phyloP scores from a whole-genome alignment of 1,140 invertebrate species.

The Mya arenaria region DNA sequence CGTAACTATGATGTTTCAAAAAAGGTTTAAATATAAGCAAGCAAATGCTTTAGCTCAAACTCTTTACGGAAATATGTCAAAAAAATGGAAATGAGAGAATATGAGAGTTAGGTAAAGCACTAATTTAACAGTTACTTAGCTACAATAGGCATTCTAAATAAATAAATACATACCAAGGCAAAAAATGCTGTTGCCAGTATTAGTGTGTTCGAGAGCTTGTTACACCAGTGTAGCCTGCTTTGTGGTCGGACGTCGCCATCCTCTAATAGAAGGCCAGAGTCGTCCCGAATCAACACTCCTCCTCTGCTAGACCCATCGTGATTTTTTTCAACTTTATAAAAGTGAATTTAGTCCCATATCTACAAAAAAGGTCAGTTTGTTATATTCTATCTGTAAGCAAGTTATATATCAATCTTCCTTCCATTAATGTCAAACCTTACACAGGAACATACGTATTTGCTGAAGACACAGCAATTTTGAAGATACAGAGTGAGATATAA shows the following conservation, averaged over 20 bases:
- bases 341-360: no score
- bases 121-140: no score
- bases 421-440: neutral
- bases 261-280: conserved; percentile 63
- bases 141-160: neutral
- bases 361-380: no score
- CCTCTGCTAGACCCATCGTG: conserved; percentile 59
- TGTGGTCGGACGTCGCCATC: neutral
- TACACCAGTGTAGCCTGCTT: conserved; percentile 56
- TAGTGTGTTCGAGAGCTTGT: conserved; percentile 70
- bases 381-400: no score
- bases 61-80: no score
- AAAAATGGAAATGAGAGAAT: no score
- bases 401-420: neutral
- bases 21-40: no score
- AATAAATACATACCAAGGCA: conserved; percentile 67
- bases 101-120: no score
- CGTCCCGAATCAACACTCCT: conserved; percentile 72
- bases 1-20: no score
- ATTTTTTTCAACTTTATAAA: neutral
- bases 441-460: no score
- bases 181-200: conserved; percentile 75
- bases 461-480: neutral
- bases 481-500: no score
- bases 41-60: no score